Conservation (phyloP, 1,140 invertebrate species). For the Vanessa tameamea region DNA sequence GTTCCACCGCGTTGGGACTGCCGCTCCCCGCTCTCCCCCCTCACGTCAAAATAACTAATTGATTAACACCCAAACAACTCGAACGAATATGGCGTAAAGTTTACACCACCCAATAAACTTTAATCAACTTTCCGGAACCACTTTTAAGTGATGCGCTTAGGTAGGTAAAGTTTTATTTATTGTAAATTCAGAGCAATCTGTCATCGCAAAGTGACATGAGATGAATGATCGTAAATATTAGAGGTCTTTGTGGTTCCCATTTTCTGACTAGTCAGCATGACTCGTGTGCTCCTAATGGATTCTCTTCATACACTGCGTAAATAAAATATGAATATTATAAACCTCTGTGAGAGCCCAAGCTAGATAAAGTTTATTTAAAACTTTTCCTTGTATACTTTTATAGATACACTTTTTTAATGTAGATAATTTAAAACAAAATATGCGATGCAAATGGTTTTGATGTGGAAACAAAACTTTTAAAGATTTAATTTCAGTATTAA, state of each 20-base stretch:
- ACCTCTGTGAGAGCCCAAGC: slow-evolving; percentile 5
- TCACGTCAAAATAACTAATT: slow-evolving; percentile 70
- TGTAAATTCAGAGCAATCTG: slow-evolving; percentile 52
- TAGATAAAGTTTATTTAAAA: slow-evolving; percentile 10
- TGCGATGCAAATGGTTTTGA: too few species aligned
- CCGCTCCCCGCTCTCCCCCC: slow-evolving; percentile 38
- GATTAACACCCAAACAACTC: slow-evolving; percentile 54
- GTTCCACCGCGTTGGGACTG: slow-evolving; percentile 39
- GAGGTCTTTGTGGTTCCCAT: slow-evolving; percentile 49
- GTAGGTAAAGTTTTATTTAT: slow-evolving; percentile 50
- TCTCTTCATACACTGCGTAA: slow-evolving; percentile 48
- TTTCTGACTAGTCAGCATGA: slow-evolving; percentile 56
- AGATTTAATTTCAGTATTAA: too few species aligned
- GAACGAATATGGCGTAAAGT: slow-evolving; percentile 40
- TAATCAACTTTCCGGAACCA: slow-evolving; percentile 38
- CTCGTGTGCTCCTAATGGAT: slow-evolving; percentile 57
- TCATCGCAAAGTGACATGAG: slow-evolving; percentile 59
- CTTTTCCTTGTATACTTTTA: slow-evolving; percentile 5
- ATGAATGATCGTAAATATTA: slow-evolving; percentile 69
- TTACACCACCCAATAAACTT: slow-evolving; percentile 40
- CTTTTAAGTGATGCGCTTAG: slow-evolving; percentile 47
- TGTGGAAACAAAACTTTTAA: too few species aligned
- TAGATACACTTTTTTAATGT: background rate
- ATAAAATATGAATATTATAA: slow-evolving; percentile 50
- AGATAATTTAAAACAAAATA: too few species aligned